A percentile compares a stretch with the other conserved stretches of the same genome.
Conservation (phyloP, 2,797 vertebrate genomes). For the Hyperoplus lanceolatus region DNA sequence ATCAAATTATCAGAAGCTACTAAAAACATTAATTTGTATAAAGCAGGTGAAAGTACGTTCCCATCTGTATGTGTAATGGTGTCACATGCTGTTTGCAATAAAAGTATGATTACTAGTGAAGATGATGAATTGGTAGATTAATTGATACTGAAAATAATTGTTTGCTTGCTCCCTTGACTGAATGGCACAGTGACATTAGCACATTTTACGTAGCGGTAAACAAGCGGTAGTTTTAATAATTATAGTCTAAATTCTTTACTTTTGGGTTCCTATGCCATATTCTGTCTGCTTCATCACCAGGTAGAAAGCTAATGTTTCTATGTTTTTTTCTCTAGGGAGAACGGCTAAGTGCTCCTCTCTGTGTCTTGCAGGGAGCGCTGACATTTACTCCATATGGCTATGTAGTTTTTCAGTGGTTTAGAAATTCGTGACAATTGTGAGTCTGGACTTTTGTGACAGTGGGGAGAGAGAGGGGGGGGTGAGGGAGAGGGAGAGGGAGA, state of each 20-base stretch:
- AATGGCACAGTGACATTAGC: too few relatives aligned
- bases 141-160: neutral
- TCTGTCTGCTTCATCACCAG: slow-evolving; percentile 41
- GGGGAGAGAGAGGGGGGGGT: neutral
- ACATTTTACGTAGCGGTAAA: too few relatives aligned
- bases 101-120: neutral
- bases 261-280: slow-evolving; percentile 24
- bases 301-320: slow-evolving; percentile 48
- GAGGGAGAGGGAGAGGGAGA: neutral
- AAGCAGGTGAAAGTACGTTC: too few relatives aligned
- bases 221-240: neutral
- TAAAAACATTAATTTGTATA: too few relatives aligned
- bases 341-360: slow-evolving; percentile 52
- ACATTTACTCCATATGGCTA: slow-evolving; percentile 68
- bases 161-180: neutral
- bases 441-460: slow-evolving; percentile 33
- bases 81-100: too few relatives aligned
- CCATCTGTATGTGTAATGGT: too few relatives aligned
- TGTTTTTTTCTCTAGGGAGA: slow-evolving; percentile 45
- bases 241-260: slow-evolving; percentile 1
- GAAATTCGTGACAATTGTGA: slow-evolving; percentile 42
- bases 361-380: slow-evolving; percentile 51
- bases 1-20: too few relatives aligned
- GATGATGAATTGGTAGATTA: neutral
- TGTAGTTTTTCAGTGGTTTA: slow-evolving; percentile 50